These are phyloP conservation scores for Acrocephalus arundinaceus DNA, from an alignment of 2,113 vertebrate species.

Conservation along the genomic window DNA sequence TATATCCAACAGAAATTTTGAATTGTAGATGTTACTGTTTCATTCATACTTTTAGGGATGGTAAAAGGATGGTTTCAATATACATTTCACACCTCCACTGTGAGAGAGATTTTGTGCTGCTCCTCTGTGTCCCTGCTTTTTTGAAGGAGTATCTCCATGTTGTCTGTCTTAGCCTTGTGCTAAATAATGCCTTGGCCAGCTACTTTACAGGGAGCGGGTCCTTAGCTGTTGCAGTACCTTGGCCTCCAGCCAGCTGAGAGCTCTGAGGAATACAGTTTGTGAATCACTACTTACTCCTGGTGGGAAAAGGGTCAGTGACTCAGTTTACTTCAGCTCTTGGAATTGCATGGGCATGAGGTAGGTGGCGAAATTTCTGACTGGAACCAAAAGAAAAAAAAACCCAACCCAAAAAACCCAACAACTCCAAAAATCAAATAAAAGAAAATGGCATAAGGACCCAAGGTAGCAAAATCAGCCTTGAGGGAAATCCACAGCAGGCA, in stretches of 20 bases:
- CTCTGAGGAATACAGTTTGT: background rate
- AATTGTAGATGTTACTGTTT: background rate
- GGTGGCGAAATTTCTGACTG: background rate
- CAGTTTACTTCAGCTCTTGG: background rate
- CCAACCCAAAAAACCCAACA: background rate
- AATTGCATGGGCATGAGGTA: background rate
- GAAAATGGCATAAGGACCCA: background rate
- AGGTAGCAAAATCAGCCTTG: slow-evolving; percentile 43
- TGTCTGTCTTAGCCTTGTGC: background rate
- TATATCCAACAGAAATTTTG: background rate
- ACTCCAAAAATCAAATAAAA: background rate
- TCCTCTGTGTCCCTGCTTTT: background rate
- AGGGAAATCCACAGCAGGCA: slow-evolving; percentile 61
- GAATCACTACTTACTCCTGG: background rate
- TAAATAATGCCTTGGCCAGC: background rate
- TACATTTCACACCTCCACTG: background rate
- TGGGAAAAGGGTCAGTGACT: background rate
- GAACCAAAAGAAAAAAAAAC: background rate
- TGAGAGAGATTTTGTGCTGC: background rate
- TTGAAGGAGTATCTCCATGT: background rate
- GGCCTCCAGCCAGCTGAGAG: background rate
- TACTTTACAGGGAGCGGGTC: background rate
- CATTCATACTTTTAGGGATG: background rate
- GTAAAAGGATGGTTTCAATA: background rate
- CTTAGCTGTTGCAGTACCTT: background rate